Evolutionary conservation across 2,797 vertebrate species (phyloP), one percentile per base, ranked within the genome.

Genomic region (Eurystomus glaucurus): DNA sequence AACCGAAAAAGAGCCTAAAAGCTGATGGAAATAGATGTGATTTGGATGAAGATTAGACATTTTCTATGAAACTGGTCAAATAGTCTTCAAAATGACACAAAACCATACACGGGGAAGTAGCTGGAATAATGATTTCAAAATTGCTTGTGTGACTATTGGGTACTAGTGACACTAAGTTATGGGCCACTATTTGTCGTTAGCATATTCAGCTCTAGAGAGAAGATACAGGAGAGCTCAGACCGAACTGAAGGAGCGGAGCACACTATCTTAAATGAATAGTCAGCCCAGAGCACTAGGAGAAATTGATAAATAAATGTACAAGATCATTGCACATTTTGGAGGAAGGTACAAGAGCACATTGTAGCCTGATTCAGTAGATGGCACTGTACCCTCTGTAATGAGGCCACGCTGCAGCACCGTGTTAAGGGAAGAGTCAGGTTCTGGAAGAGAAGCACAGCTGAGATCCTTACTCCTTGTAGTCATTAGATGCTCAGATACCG

Each of bases 361-460:
- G 86, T 21, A 22, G 81, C 54, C 91, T 69, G 46, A 2, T 29
- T 21, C 35, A 46, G 94, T 66, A 97, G 97, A 62, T 97, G 97
- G 97, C 97, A 97, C 91, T 92, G 66, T 93, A 46, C 51, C 68
- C 96, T 85, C 80, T 94, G 77, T 45, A 52, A 70, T 95, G 94
- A 48, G 66, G n/a, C n/a, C 48, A 4, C 1, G n/a, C 55, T 54
- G 35, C 83, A 71, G 82, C 26, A 2, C 28, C 1, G n/a, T 0
- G 20, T 22, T 54, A 7, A 57, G 52, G 14, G 55, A 51, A 81
- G 64, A 17, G 13, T 2, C 7, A 0, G 57, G 54, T 18, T 88
- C 71, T 45, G 90, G 45, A 9, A 46, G 2, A 23, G 80, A 21
- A 51, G 35, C 9, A 28, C 69, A 45, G 76, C 50, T 2, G 6